Evolutionary conservation across 2,797 vertebrate genomes (phyloP), one percentile per base, ranked within the genome.

Genomic region (Crax fasciolata): DNA sequence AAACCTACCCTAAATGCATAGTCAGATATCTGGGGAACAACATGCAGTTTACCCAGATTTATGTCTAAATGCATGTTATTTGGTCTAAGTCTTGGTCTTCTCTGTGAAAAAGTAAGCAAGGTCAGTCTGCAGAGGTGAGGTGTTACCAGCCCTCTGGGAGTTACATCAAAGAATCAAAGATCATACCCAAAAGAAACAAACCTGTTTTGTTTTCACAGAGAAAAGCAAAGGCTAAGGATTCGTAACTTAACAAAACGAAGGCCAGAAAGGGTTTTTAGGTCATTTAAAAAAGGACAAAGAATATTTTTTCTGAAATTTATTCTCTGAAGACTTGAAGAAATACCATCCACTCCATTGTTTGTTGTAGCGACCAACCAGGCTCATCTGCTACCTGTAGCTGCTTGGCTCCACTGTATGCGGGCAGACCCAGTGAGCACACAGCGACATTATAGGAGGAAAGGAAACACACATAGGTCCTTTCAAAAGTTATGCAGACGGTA

Each of bases 151-250:
- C 51, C 49, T 62, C 72, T 30, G 52, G 28, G 72, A 76, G 41
- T 80, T 49, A 15, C 18, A 8, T 74, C 87, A 66, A 72, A 91
- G 43, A 94, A 54, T 41, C 63, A 94, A 86, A 84, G 61, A 75
- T 91, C 83, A 84, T 32, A 63, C 23, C 55, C 73, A 49, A 73
- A 75, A 79, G 70, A 68, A 87, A 71, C 10, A 78, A 77, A 32
- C 58, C 48, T 84, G 44, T 43, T 89, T 55, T 90, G 23, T 63
- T 80, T 76, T 35, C 52, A 73, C 25, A 10, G 30, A 3, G n/a
- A 73, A 76, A 73, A 73, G 20, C 13, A 59, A 61, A 61, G 65
- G 48, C 20, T 59, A 73, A 38, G 70, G 43, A 24, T 46, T 54
- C 57, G 54, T 25, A 82, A 52, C 12, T 76, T 73, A 51, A 66